Base-by-base conservation (phyloP, 2,888 invertebrate species). In the Dolichopus griseipennis region DNA sequence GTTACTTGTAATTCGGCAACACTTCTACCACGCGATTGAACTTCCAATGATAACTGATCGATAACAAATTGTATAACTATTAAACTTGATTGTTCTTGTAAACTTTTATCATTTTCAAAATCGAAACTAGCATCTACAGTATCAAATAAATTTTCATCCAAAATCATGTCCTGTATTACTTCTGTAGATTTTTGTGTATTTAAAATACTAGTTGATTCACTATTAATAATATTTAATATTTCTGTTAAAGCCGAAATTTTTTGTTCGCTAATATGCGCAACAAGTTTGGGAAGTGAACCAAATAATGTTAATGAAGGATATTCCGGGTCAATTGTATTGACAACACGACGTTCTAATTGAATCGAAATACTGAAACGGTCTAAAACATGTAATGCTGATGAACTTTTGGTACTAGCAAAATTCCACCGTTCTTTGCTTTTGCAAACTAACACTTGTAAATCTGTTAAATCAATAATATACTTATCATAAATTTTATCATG, bases 1-100 rank as follows among this genome's bases (percentile, higher is more conserved):
- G 91, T 88, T 41, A 97, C 93, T 83, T 96, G 95, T 69, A 97
- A 84, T 80, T 97, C 97, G 0, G 95, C 96, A 67, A 97, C 90
- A 79, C 95, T 92, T 72, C 94, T 87, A 9, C 94, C 95, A 77
- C 89, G 84, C 0, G 92, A 92, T 78, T 94, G 93, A 70, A 94
- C 87, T 84, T 93, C 93, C 3, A 94, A 81, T 0, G 93, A 91
- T 85, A 96, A 86, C 76, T 91, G 90, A 76, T 93, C 93, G 70
- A 96, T 88, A 2, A 90, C 88, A 78, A 96, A 96, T 81, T 95
- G 93, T 74, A 93, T 83, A 82, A 93, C 86, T 72, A 94, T 83
- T 20, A 92, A 74, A 71, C 75, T 78, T 83, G 73, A 87, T 84
- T 66, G 89, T 83, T 72, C 71, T 63, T 27, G 70, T 68, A 41